These are phyloP conservation scores for Boloria euphrosyne DNA, from an alignment of 2,888 invertebrate species.

Conservation along the genomic window DNA sequence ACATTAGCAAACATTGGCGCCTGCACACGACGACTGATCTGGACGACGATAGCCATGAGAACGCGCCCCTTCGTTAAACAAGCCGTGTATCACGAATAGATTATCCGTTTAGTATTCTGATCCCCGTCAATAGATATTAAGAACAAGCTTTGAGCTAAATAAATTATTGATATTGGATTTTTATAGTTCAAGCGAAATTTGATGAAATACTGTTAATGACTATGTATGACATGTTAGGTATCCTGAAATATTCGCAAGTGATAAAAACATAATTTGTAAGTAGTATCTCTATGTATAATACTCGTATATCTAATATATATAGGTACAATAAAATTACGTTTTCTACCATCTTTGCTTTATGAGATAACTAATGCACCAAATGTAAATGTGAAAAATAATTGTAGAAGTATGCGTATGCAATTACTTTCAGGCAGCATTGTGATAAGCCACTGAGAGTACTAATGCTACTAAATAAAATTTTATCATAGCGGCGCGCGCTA, in stretches of 20 bases:
- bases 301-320: too few relatives aligned
- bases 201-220: too few relatives aligned
- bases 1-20: slow-evolving; percentile 77
- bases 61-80: slow-evolving; percentile 58
- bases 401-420: slow-evolving; percentile 53
- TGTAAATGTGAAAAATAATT: slow-evolving; percentile 18
- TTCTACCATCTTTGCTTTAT: not conserved
- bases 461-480: slow-evolving; percentile 70
- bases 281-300: too few relatives aligned
- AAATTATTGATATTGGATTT: slow-evolving; percentile 20
- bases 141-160: slow-evolving; percentile 30
- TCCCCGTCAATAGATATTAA: slow-evolving; percentile 36
- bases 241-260: too few relatives aligned
- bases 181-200: not conserved
- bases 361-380: slow-evolving; percentile 1
- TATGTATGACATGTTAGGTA: too few relatives aligned
- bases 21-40: slow-evolving; percentile 75
- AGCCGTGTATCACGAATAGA: slow-evolving; percentile 49
- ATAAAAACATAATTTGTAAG: too few relatives aligned
- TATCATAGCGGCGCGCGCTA: slow-evolving; percentile 59
- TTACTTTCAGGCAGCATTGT: slow-evolving; percentile 44
- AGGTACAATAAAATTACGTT: too few relatives aligned
- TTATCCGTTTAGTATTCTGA: slow-evolving; percentile 40
- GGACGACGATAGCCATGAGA: slow-evolving; percentile 57
- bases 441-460: slow-evolving; percentile 67